Conservation (phyloP, 2,797 vertebrate genomes). For the Neosalanx taihuensis region DNA sequence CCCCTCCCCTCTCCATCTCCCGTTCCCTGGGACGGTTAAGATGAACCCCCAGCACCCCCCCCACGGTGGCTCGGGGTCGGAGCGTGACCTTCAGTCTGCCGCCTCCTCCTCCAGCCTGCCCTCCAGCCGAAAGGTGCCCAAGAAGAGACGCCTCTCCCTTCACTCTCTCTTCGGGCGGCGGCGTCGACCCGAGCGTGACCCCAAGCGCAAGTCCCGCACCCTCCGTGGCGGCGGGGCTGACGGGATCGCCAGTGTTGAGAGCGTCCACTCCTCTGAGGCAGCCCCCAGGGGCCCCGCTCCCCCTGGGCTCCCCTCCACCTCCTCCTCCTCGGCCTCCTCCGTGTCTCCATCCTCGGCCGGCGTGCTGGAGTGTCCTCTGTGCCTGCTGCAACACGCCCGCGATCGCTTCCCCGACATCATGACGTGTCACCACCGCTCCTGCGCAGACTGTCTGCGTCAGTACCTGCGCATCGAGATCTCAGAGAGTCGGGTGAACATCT, state of each 20-base stretch:
- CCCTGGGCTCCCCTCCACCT: constrained; percentile 69
- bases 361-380: constrained; percentile 94
- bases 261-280: constrained; percentile 65
- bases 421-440: constrained; percentile 97
- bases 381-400: constrained; percentile 88
- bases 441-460: constrained; percentile 95
- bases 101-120: constrained; percentile 91
- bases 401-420: constrained; percentile 97
- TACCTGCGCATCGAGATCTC: constrained; percentile 98
- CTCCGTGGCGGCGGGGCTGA: constrained; percentile 71
- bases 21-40: constrained; percentile 36
- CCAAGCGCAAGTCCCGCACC: constrained; percentile 82
- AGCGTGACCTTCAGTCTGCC: constrained; percentile 93
- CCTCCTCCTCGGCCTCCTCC: constrained; percentile 75
- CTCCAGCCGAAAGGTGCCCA: constrained; percentile 90
- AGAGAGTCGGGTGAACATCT: constrained; percentile 95
- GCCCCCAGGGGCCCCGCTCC: constrained; percentile 13
- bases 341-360: constrained; percentile 70
- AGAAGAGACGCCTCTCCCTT: constrained; percentile 90
- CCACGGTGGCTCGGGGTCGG: constrained; percentile 83
- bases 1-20: constrained; percentile 20
- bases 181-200: constrained; percentile 56
- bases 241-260: constrained; percentile 83
- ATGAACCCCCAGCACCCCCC: constrained; percentile 86
- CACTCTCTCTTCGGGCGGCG: constrained; percentile 85